These are phyloP conservation scores for Sebastes vulpes DNA, from an alignment of 2,797 vertebrate species.

Conservation along the genomic window DNA sequence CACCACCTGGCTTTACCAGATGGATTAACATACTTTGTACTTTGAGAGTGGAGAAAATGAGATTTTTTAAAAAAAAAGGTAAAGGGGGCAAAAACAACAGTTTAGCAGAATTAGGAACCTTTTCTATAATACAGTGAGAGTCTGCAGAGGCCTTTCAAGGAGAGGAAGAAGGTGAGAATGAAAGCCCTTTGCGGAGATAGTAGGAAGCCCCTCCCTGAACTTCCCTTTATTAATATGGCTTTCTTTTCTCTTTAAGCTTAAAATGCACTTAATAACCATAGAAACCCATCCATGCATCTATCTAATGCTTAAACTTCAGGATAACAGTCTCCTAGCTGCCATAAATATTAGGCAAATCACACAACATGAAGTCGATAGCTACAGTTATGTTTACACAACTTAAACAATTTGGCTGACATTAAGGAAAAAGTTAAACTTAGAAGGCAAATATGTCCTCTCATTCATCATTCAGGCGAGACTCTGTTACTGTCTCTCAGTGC, in stretches of 20 bases:
- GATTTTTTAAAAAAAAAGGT: neutral
- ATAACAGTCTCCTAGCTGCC: neutral
- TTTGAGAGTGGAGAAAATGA: neutral
- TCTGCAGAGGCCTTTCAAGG: neutral
- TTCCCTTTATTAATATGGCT: neutral
- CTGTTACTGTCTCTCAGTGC: neutral
- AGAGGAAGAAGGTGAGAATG: neutral
- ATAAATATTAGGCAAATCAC: neutral
- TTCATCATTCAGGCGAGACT: neutral
- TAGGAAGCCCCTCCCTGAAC: neutral
- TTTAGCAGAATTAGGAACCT: neutral
- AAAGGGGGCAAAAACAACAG: neutral
- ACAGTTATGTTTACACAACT: neutral
- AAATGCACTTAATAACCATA: neutral
- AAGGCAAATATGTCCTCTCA: neutral
- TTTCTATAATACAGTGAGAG: neutral
- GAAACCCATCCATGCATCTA: neutral
- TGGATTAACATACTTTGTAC: slow-evolving; percentile 41
- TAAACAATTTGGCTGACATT: neutral
- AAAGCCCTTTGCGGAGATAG: neutral
- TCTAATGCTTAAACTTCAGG: neutral
- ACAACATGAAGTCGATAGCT: neutral
- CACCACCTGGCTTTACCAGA: slow-evolving; percentile 34
- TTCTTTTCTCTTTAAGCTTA: neutral
- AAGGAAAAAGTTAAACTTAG: neutral